A percentile compares a stretch with the other conserved stretches of the same genome.
These are phyloP conservation scores for Euschistus heros DNA, from an alignment of 1,140 invertebrate genomes.

Conservation along the genomic window DNA sequence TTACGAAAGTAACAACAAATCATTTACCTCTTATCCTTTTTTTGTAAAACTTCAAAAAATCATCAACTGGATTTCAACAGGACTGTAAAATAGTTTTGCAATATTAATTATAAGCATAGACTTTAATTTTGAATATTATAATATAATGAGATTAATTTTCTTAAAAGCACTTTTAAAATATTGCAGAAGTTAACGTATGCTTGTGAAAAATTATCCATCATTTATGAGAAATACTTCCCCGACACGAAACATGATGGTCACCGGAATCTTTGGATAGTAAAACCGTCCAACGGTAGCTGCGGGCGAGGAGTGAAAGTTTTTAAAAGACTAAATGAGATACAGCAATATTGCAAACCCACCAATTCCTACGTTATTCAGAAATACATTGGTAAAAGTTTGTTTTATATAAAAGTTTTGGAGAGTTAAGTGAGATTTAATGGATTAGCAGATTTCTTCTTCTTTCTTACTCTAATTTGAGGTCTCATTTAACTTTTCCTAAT, in stretches of 20 bases:
- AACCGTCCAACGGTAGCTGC: constrained; percentile 85
- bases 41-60: too few relatives aligned
- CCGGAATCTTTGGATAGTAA: constrained; percentile 88
- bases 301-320: constrained; percentile 81
- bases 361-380: constrained; percentile 86
- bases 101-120: not conserved
- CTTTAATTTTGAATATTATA: too few relatives aligned
- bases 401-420: not conserved
- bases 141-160: too few relatives aligned
- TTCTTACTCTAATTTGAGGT: not conserved
- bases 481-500: not conserved
- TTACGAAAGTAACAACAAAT: too few relatives aligned
- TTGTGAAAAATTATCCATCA: constrained; percentile 34
- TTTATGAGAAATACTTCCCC: constrained; percentile 36
- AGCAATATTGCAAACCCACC: constrained; percentile 46
- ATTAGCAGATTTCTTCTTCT: not conserved
- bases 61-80: too few relatives aligned
- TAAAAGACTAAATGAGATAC: constrained; percentile 78
- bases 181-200: constrained; percentile 36
- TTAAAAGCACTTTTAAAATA: not conserved
- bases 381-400: constrained; percentile 65
- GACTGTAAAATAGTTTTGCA: too few relatives aligned
- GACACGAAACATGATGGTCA: constrained; percentile 72
- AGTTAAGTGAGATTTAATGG: not conserved
- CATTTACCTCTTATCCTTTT: too few relatives aligned